Percentiles rank a stretch among this genome's conserved stretches.
Evolutionary conservation across 2,113 vertebrate species (phyloP).

Genomic region (Larimichthys polyactis): DNA sequence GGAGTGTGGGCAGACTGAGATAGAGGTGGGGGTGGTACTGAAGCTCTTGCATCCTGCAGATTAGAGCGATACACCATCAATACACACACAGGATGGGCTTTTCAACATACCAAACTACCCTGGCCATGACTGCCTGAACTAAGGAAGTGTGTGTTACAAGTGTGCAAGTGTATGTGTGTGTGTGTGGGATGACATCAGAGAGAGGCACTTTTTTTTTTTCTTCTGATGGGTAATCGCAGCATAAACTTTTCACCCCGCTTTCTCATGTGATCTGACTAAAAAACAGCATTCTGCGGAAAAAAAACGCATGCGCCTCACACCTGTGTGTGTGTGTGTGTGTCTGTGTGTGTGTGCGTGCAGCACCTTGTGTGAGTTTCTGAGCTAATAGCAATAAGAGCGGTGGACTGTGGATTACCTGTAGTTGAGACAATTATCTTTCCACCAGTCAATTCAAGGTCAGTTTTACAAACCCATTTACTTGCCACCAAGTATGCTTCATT

Average conservation of each 20-base stretch:
- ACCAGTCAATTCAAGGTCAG: constrained; percentile 71
- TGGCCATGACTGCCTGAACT: constrained; percentile 74
- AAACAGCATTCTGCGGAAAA: constrained; percentile 55
- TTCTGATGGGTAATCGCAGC: constrained; percentile 54
- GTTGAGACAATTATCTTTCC: constrained; percentile 73
- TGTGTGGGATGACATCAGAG: constrained; percentile 38
- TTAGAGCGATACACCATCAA: constrained; percentile 56
- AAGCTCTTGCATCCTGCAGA: constrained; percentile 75
- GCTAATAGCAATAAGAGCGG: constrained; percentile 66
- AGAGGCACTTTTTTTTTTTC: constrained; percentile 50
- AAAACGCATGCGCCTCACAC: constrained; percentile 55
- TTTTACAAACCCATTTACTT: constrained; percentile 67
- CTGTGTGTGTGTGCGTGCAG: constrained; percentile 24
- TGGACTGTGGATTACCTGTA: constrained; percentile 70
- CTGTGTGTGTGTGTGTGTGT: constrained; percentile 35
- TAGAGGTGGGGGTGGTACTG: constrained; percentile 44
- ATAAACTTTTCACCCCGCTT: constrained; percentile 77
- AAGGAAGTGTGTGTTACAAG: constrained; percentile 49
- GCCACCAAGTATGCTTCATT: constrained; percentile 47
- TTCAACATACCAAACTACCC: constrained; percentile 66
- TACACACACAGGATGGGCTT: constrained; percentile 76
- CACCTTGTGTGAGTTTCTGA: constrained; percentile 36
- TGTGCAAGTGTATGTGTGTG: constrained; percentile 17
- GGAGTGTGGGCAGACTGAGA: constrained; percentile 57
- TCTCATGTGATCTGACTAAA: constrained; percentile 73